These are phyloP conservation scores for Herminia tarsipennalis DNA, from an alignment of 2,888 invertebrate genomes.

Conservation along the genomic window DNA sequence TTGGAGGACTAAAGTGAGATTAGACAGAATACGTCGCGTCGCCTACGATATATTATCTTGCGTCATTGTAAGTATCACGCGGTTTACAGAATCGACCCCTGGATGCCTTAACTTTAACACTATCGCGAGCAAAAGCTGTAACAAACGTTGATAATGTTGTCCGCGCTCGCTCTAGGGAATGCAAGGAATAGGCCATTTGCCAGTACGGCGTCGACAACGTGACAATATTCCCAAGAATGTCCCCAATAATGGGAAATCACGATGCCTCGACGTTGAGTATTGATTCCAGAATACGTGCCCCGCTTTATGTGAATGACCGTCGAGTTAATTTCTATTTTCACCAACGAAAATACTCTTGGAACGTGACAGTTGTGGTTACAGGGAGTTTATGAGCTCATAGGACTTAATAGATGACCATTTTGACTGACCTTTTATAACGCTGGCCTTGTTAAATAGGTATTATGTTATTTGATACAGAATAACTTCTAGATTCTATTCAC, in stretches of 20 bases:
- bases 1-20: slow-evolving; percentile 17
- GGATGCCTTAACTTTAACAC: slow-evolving; percentile 41
- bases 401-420: slow-evolving; percentile 24
- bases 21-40: slow-evolving; percentile 8
- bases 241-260: slow-evolving; percentile 46
- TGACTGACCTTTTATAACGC: slow-evolving; percentile 23
- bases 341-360: slow-evolving; percentile 43
- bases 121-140: slow-evolving; percentile 47
- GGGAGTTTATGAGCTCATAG: slow-evolving; percentile 34
- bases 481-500: slow-evolving; percentile 3
- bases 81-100: slow-evolving; percentile 44
- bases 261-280: slow-evolving; percentile 45
- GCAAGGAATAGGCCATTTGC: slow-evolving; percentile 53
- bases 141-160: slow-evolving; percentile 58
- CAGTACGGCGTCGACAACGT: slow-evolving; percentile 47
- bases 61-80: slow-evolving; percentile 25
- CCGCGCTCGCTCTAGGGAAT: slow-evolving; percentile 46
- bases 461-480: slow-evolving; percentile 16
- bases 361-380: slow-evolving; percentile 51
- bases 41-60: slow-evolving; percentile 27
- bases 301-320: slow-evolving; percentile 48
- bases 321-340: slow-evolving; percentile 58
- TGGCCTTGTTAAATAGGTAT: slow-evolving; percentile 12
- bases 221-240: slow-evolving; percentile 59
- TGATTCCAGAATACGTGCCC: slow-evolving; percentile 55